Conservation (phyloP, 1,140 invertebrate genomes). For the Pectinophora gossypiella region DNA sequence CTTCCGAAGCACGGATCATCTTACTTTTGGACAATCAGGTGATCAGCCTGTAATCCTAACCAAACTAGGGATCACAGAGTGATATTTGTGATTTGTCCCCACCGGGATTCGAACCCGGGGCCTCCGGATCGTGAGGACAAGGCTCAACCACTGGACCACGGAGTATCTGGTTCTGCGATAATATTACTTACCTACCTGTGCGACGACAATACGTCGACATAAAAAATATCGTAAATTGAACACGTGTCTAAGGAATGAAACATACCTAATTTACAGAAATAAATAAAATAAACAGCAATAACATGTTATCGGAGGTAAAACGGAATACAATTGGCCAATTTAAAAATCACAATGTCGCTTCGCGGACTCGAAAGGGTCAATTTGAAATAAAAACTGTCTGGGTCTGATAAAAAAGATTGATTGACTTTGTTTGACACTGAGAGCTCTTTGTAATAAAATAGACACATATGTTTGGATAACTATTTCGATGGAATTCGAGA, state of each 20-base stretch:
- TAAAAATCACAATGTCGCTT: slow-evolving; percentile 12
- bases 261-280: not conserved
- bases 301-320: slow-evolving; percentile 1
- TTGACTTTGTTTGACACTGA: not conserved
- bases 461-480: not conserved
- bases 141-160: no score
- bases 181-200: not conserved
- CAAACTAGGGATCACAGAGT: no score
- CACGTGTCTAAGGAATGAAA: not conserved
- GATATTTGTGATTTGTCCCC: no score
- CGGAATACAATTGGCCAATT: slow-evolving; percentile 11
- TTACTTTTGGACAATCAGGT: no score
- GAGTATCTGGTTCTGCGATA: not conserved
- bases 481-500: not conserved
- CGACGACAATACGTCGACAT: not conserved
- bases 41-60: no score
- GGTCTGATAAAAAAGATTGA: slow-evolving; percentile 12
- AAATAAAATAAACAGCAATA: not conserved
- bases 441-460: not conserved
- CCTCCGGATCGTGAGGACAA: no score
- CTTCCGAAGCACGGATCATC: no score
- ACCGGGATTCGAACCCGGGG: no score
- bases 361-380: slow-evolving; percentile 11
- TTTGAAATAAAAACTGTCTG: slow-evolving; percentile 19
- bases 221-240: not conserved